Base-by-base conservation (phyloP, 1,140 invertebrate genomes). In the Tetramorium parvispinum region DNA sequence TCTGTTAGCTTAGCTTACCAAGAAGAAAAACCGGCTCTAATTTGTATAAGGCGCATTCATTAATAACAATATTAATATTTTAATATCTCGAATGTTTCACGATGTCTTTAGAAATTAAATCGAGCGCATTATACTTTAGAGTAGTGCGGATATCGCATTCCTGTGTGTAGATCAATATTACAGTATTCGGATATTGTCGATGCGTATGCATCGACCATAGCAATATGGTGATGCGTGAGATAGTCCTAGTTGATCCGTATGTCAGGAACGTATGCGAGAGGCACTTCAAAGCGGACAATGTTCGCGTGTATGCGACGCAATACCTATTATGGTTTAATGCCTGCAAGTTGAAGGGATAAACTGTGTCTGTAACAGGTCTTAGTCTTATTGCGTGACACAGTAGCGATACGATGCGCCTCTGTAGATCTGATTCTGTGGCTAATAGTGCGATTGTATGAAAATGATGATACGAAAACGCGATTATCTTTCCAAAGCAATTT, bases 271-370 rank as follows among this genome's bases (percentile, higher is more conserved):
- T 37, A 51, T 49, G 73, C 46, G 51, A 85, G 46, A 27, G 61
- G 27, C 66, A 63, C 79, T 85, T 90, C 79, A 89, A 89, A 89
- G 86, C 70, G 46, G 46, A 77, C 49, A 32, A 46, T 49, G 71
- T 37, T 13, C 13, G 16, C 13, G 11, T 71, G 57, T 43, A 59
- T 24, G 13, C 13, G 16, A 16, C 13, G 16, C 63, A 73, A 18
- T 40, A 49, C 57, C 32, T 40, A 61, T 53, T 61, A 59, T 40
- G 16, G 13, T 63, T 49, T 53, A 53, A 65, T 71, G 49, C 4
- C 51, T 32, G 59, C 68, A 68, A 76, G 70, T 13, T 63, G 53
- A 21, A 24, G 59, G 66, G 85, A 68, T 87, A 76, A 90, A 87
- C 27, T 75, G 75, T 79, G 66, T 51, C 71, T 68, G 77, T 79